Evolutionary conservation across 2,888 invertebrate genomes (phyloP).

Genomic region (Nephrocerus scutellatus): DNA sequence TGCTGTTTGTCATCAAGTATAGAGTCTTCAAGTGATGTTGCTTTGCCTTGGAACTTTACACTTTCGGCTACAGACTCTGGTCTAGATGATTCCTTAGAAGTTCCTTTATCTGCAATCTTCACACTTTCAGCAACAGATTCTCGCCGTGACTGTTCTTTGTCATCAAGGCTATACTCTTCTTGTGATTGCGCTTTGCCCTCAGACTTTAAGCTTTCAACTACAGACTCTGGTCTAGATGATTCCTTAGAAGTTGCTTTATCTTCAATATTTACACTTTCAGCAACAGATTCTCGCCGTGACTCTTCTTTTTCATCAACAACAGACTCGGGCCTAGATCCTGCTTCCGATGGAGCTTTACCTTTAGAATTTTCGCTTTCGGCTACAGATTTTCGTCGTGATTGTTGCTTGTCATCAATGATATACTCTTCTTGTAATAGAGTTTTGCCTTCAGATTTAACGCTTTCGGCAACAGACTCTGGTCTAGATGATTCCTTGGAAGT

Average conservation of each 20-base stretch:
- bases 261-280: constrained; percentile 17
- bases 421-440: no score
- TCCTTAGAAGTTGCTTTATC: constrained; percentile 14
- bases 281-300: constrained; percentile 9
- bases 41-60: not conserved
- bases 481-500: constrained; percentile 19
- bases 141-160: constrained; percentile 10
- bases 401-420: constrained; percentile 11
- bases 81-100: constrained; percentile 1
- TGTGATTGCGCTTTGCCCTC: constrained; percentile 5
- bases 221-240: constrained; percentile 21
- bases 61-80: constrained; percentile 1
- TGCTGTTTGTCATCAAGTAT: no score
- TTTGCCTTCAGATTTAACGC: constrained; percentile 7
- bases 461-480: constrained; percentile 11
- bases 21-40: no score
- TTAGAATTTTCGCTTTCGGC: constrained; percentile 13
- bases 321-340: no score
- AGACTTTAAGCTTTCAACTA: constrained; percentile 12
- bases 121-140: constrained; percentile 13
- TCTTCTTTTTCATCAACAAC: constrained; percentile 14
- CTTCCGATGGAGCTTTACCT: constrained; percentile 5
- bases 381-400: constrained; percentile 15
- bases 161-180: no score
- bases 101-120: constrained; percentile 10